Base-by-base conservation (phyloP, 2,888 invertebrate species). In the Drosophila rubida region DNA sequence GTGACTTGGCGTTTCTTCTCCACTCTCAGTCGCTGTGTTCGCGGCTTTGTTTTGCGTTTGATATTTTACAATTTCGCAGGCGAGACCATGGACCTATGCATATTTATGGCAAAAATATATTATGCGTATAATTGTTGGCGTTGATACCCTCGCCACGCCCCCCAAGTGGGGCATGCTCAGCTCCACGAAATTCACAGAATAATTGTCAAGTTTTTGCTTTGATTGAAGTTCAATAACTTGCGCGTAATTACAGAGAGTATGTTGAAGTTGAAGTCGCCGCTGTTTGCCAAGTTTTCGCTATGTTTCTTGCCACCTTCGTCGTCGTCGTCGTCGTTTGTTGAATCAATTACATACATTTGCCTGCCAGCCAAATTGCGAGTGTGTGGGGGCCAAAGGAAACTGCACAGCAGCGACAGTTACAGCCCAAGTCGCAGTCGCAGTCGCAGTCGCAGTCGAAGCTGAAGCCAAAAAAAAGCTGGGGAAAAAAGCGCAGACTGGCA, bases 51-150 rank as follows among this genome's bases (percentile, higher is more conserved):
- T 39, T 27, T 9, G 23, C 30, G 39, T 37, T 13, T 37, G 53
- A 41, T 41, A 53, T 53, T 65, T 39, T 50, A 55, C 50, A 55
- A 58, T 63, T 53, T 59, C 30, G 19, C 37, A 57, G 35, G 27
- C 25, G 37, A 25, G 25, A 32, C n/a, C 57, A 53, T 55, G 55
- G 64, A 64, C 44, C 25, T 19, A 51, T 74, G 66, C 66, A 73
- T 75, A 80, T 85, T 82, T 82, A 76, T 78, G 68, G 67, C 61
- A 32, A 65, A 82, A 85, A 85, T 82, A 86, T 82, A 86, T 83
- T 83, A 74, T 78, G 82, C 86, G 86, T 83, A 86, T 82, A 83
- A 86, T 83, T 82, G 86, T 86, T 83, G 80, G 25, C 23, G 30
- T 25, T 30, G 35, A 13, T 51, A 35, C 50, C 27, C 48, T 25